A percentile compares a stretch with the other conserved stretches of the same genome.
phyloP scores from a whole-genome alignment of 2,113 vertebrate genomes.

The Suncus etruscus region DNA sequence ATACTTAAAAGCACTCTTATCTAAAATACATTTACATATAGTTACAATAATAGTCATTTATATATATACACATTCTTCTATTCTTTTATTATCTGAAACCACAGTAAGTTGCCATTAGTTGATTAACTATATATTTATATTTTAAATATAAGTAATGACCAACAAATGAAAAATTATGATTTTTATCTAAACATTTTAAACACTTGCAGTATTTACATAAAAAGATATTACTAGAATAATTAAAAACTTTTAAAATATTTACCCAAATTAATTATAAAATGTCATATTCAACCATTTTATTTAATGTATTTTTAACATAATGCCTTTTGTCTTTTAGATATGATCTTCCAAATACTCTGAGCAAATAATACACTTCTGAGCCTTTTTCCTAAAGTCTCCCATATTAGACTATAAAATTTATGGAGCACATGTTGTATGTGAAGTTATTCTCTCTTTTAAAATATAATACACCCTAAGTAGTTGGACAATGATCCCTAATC shows the following conservation, averaged over 20 bases:
- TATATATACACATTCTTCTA: not conserved
- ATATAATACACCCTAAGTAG: not conserved
- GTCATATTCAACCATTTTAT: not conserved
- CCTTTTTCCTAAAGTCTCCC: not conserved
- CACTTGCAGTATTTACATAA: constrained; percentile 1
- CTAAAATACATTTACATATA: not conserved
- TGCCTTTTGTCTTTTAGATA: not conserved
- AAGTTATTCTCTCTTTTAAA: not conserved
- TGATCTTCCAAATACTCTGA: constrained; percentile 26
- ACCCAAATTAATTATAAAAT: constrained; percentile 34
- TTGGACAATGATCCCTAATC: not conserved
- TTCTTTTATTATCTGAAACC: not conserved
- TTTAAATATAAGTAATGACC: constrained; percentile 2
- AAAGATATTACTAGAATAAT: not conserved
- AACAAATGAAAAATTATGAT: not conserved
- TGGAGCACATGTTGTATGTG: not conserved
- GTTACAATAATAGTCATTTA: not conserved
- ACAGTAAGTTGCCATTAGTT: not conserved
- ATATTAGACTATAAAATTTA: not conserved
- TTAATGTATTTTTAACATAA: not conserved
- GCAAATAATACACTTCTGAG: not conserved
- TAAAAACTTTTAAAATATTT: not conserved
- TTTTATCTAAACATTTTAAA: not conserved
- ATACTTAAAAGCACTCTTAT: not conserved
- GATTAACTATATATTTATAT: not conserved